These are phyloP conservation scores for Pygmarrhopalites habei DNA, from an alignment of 1,140 invertebrate genomes.

Conservation along the genomic window DNA sequence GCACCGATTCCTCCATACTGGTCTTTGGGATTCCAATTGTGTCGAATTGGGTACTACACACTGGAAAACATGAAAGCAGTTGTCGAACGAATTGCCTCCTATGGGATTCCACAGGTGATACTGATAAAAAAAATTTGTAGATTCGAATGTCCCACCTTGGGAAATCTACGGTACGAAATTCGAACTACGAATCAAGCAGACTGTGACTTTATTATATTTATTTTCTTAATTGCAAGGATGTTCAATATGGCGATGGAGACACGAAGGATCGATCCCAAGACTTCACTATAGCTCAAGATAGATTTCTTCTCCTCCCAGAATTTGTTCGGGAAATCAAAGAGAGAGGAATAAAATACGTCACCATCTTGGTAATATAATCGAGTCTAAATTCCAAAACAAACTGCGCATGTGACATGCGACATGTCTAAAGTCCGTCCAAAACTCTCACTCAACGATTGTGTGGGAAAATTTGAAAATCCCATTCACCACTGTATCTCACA, in stretches of 20 bases:
- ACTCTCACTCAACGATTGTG: too few species aligned
- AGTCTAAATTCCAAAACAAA: too few species aligned
- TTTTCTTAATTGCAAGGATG: too few species aligned
- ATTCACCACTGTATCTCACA: neutral
- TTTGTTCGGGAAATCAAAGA: constrained; percentile 60
- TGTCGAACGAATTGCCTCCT: constrained; percentile 42
- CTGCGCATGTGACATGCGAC: too few species aligned
- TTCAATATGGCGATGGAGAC: constrained; percentile 46
- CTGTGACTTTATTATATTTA: too few species aligned
- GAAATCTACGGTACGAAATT: too few species aligned
- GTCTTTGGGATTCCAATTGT: constrained; percentile 38
- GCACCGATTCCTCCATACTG: too few species aligned
- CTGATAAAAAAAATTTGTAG: too few species aligned
- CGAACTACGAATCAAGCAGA: too few species aligned
- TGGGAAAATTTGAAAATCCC: neutral
- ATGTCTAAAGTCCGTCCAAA: too few species aligned
- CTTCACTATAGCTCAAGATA: constrained; percentile 66
- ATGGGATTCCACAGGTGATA: constrained; percentile 45
- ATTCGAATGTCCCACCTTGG: too few species aligned
- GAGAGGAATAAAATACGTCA: constrained; percentile 44
- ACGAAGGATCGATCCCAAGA: constrained; percentile 73
- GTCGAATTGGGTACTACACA: constrained; percentile 45
- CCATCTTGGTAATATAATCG: constrained; percentile 45
- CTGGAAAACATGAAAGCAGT: constrained; percentile 43
- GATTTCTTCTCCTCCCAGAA: constrained; percentile 59